Conservation (phyloP, 35 echinoderm and acorn worm genomes). For the Acanthaster planci region DNA sequence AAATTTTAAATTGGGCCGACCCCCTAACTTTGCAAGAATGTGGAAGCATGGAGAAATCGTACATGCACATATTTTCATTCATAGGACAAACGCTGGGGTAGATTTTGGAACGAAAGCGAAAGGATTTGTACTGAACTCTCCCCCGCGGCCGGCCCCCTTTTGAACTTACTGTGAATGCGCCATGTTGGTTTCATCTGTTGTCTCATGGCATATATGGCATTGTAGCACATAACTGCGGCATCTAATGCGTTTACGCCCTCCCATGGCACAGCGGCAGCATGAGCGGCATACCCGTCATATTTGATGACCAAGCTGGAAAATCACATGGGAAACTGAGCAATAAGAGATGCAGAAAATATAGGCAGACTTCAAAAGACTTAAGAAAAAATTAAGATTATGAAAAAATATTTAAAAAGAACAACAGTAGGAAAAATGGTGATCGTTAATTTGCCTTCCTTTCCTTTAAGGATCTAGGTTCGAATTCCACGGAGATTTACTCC, state of each 20-base stretch:
- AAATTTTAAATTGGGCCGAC: too few species aligned
- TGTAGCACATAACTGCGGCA: constrained; percentile 77
- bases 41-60: too few species aligned
- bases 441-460: too few species aligned
- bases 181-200: constrained; percentile 75
- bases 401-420: too few species aligned
- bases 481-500: too few species aligned
- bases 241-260: constrained; percentile 75
- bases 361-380: too few species aligned
- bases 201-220: constrained; percentile 61
- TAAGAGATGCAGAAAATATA: too few species aligned
- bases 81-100: background rate
- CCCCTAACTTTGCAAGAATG: too few species aligned
- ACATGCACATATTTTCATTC: background rate
- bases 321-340: background rate
- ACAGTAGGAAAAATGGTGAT: too few species aligned
- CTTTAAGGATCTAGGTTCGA: too few species aligned
- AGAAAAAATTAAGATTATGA: too few species aligned
- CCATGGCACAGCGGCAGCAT: constrained; percentile 73
- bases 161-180: constrained; percentile 72
- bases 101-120: background rate
- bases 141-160: background rate
- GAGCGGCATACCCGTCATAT: constrained; percentile 74
- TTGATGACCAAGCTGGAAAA: constrained; percentile 39
- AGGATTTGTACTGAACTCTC: background rate